phyloP scores from a whole-genome alignment of 2,888 invertebrate species.

The Ferdinandea cuprea region DNA sequence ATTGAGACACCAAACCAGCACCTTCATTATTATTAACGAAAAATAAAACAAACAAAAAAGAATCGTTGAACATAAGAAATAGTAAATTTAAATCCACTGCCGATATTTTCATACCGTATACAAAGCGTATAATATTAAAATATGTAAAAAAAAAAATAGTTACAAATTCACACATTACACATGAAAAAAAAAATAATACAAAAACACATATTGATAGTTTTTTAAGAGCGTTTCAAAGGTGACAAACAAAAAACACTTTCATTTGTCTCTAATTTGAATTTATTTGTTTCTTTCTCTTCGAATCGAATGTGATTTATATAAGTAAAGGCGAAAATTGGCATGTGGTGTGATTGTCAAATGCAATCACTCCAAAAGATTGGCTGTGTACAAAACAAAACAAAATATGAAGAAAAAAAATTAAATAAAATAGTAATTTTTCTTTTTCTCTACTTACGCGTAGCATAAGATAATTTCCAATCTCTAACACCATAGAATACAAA shows the following conservation, averaged over 20 bases:
- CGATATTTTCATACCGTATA: slow-evolving; percentile 75
- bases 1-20: slow-evolving; percentile 67
- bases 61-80: slow-evolving; percentile 59
- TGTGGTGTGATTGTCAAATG: slow-evolving; percentile 40
- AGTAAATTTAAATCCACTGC: slow-evolving; percentile 74
- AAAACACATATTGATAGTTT: slow-evolving; percentile 54
- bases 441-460: neutral
- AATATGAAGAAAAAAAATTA: slow-evolving; percentile 12
- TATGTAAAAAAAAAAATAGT: slow-evolving; percentile 32
- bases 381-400: slow-evolving; percentile 64
- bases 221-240: slow-evolving; percentile 52
- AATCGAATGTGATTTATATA: slow-evolving; percentile 8
- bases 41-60: slow-evolving; percentile 12
- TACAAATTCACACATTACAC: slow-evolving; percentile 44
- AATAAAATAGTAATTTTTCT: slow-evolving; percentile 19
- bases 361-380: slow-evolving; percentile 60
- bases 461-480: neutral
- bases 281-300: neutral
- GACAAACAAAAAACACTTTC: slow-evolving; percentile 14
- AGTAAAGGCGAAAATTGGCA: slow-evolving; percentile 26
- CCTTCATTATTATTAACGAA: slow-evolving; percentile 55
- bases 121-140: slow-evolving; percentile 62
- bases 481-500: slow-evolving; percentile 61
- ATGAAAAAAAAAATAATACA: slow-evolving; percentile 15
- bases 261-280: neutral